These are phyloP conservation scores for Orthosia gracilis DNA, from an alignment of 2,888 invertebrate species.

Conservation along the genomic window DNA sequence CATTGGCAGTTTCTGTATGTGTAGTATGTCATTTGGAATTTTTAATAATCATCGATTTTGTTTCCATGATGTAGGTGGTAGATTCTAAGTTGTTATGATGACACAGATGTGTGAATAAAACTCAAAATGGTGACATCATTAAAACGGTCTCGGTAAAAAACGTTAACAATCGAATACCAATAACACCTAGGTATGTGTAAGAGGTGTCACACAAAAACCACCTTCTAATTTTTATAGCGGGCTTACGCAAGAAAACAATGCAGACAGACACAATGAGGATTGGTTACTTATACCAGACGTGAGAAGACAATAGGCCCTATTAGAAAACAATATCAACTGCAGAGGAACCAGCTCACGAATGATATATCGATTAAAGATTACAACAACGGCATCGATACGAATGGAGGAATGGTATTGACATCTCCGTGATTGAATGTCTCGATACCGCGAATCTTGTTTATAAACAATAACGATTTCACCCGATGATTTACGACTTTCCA, in stretches of 20 bases:
- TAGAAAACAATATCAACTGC: conserved; percentile 79
- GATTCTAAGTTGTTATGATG: background rate
- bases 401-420: conserved; percentile 70
- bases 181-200: conserved; percentile 22
- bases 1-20: conserved; percentile 21
- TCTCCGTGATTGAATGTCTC: conserved; percentile 74
- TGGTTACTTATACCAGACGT: conserved; percentile 69
- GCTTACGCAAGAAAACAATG: conserved; percentile 71
- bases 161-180: conserved; percentile 40
- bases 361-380: conserved; percentile 71
- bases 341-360: conserved; percentile 64
- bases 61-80: background rate
- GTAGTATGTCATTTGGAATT: conserved; percentile 2
- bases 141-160: conserved; percentile 4
- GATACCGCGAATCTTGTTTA: conserved; percentile 56
- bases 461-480: conserved; percentile 57
- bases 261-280: conserved; percentile 68
- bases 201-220: conserved; percentile 45
- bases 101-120: conserved; percentile 3
- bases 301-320: conserved; percentile 70
- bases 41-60: background rate
- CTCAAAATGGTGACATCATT: conserved; percentile 8
- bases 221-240: conserved; percentile 43
- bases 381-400: conserved; percentile 67
- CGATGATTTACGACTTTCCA: conserved; percentile 51